Conservation (phyloP, 2,797 vertebrate species). For the Parotocinclus haroldoi region DNA sequence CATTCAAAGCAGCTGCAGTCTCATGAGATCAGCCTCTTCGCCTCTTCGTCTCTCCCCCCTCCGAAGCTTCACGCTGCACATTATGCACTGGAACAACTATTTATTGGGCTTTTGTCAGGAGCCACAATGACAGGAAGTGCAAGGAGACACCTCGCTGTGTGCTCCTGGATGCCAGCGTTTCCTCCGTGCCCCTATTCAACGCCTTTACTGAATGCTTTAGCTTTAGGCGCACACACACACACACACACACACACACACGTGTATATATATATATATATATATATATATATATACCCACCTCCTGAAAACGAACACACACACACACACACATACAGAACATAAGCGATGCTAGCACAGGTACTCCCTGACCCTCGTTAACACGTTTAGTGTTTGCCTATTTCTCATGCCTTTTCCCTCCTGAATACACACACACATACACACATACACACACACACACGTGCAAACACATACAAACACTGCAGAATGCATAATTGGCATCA, state of each 20-base stretch:
- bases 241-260: slow-evolving; percentile 50
- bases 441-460: slow-evolving; percentile 52
- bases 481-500: no score
- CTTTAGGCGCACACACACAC: slow-evolving; percentile 6
- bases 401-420: slow-evolving; percentile 50
- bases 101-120: slow-evolving; percentile 78
- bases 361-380: slow-evolving; percentile 40
- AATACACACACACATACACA: slow-evolving; percentile 50
- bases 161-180: slow-evolving; percentile 24
- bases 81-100: slow-evolving; percentile 82
- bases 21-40: slow-evolving; percentile 72
- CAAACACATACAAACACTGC: no score
- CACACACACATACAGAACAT: slow-evolving; percentile 49
- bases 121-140: slow-evolving; percentile 62
- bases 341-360: slow-evolving; percentile 44
- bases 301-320: slow-evolving; percentile 47
- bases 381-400: slow-evolving; percentile 51
- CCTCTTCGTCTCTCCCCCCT: slow-evolving; percentile 68
- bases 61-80: slow-evolving; percentile 71
- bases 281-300: slow-evolving; percentile 20
- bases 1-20: slow-evolving; percentile 79
- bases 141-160: slow-evolving; percentile 42
- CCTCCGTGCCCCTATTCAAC: slow-evolving; percentile 14
- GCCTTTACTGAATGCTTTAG: background rate
- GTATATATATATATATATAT: no score